Base-by-base conservation (phyloP, 2,797 vertebrate species). In the Astyanax mexicanus region DNA sequence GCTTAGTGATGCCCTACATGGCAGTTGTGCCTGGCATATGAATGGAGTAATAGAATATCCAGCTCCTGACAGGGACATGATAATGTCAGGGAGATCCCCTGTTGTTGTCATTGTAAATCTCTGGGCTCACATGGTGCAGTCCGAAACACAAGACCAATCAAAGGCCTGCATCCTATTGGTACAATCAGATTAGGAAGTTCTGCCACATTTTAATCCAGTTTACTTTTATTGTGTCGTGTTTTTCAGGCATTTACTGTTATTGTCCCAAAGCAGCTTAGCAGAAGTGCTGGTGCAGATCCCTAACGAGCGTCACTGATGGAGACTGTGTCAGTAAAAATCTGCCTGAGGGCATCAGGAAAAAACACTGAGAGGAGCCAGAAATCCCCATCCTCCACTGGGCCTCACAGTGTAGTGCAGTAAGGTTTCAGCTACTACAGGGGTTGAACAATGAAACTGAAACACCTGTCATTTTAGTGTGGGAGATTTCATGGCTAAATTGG, bases 1-100 rank as follows among this genome's bases (percentile, higher is more conserved):
- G 62, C 52, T 37, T 23, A 38, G 8, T 17, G 9, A 11, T 44
- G 37, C 44, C 15, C 72, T 25, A 29, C 45, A 32, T 19, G 45
- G 52, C 2, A 37, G 23, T 25, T 57, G 38, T 8, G 8, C 29
- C 32, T 65, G 23, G 10, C 42, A 72, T 66, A 60, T 60, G 44
- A 32, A 27, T 68, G 44, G 13, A 72, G 72, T 52, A 45, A 27
- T 68, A 44, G 9, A 72, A 72, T 52, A 45, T 55, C 51, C 29
- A 17, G 57, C 32, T 55, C 23, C 51, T 77, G 64, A 40, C 61
- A 72, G 44, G 52, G 55, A 44, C 61, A 80, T 52, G 68, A 44
- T 72, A 76, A 75, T 72, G 62, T 70, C 3, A 45, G 8, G 52
- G 62, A 67, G 54, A 42, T 67, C 21, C 47, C 27, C 40, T 44